Evolutionary conservation across 1,140 invertebrate species (phyloP), one percentile per base, ranked within the genome.

Genomic region (Cyrtorhinus lividipennis): DNA sequence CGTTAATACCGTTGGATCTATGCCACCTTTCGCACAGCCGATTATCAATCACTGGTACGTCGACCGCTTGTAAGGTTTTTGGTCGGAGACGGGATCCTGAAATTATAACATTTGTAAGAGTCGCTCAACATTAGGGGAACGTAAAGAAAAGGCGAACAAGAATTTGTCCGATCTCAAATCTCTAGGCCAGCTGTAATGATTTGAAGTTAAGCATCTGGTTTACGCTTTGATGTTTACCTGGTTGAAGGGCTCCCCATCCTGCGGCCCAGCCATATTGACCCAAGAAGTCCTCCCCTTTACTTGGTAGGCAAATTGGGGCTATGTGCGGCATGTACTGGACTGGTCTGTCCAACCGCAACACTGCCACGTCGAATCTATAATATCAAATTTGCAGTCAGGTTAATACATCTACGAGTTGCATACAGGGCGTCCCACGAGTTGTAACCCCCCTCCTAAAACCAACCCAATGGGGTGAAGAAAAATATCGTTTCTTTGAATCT

Each of bases 301-400:
- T 86, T 0, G 92, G 92, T 48, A 96, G 74, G 74, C 92, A 96
- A 67, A 95, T 93, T 38, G 92, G 92, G 24, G 88, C 84, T 69
- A 96, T 94, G 73, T 95, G 92, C 1, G 91, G 90, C 80, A 92
- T 86, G 66, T 91, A 83, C 70, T 89, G 86, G 20, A 94, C 90
- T 12, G 90, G 87, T 65, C 89, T 79, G 70, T 95, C 89, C 67
- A 95, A 74, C 56, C 87, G 82, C 63, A 96, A 76, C 2, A 95
- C 92, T 22, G 92, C 92, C 1, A 96, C 90, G 72, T 96, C 93
- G 69, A 90, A 95, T 48, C 92, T 65, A 24, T 1, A n/a, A n/a
- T 8, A 44, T n/a, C n/a, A n/a, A n/a, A n/a, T n/a, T n/a, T n/a
- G n/a, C n/a, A n/a, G n/a, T n/a, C n/a, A n/a, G n/a, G n/a, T n/a